These are phyloP conservation scores for Dipodomys stephensi DNA, from an alignment of 2,113 vertebrate genomes.

Conservation along the genomic window DNA sequence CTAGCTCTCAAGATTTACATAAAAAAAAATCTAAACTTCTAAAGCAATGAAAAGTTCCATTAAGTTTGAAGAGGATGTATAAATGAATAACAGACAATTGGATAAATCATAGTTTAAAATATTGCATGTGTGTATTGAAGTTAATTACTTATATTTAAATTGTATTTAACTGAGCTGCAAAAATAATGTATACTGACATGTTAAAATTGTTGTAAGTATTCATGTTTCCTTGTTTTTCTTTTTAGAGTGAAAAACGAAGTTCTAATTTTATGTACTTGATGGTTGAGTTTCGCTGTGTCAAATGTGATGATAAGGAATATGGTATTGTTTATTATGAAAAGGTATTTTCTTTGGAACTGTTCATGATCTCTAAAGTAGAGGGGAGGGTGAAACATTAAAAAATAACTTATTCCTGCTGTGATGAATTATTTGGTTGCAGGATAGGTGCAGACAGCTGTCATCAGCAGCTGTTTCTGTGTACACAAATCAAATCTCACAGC, in stretches of 20 bases:
- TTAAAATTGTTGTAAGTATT: constrained; percentile 45
- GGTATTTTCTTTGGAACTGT: constrained; percentile 87
- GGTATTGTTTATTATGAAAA: constrained; percentile 99
- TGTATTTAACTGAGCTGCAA: not conserved
- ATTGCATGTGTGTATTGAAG: not conserved
- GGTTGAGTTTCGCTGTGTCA: constrained; percentile 98
- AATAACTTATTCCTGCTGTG: constrained; percentile 70
- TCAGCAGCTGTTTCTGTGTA: constrained; percentile 75
- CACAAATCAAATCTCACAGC: constrained; percentile 78
- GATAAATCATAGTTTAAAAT: not conserved
- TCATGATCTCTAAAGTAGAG: constrained; percentile 55
- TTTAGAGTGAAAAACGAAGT: constrained; percentile 97
- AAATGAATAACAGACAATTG: not conserved
- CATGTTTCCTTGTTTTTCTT: constrained; percentile 39
- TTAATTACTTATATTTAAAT: not conserved
- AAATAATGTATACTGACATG: not conserved
- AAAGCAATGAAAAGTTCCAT: not conserved
- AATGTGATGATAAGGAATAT: constrained; percentile 95
- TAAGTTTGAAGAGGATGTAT: not conserved
- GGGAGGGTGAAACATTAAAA: constrained; percentile 62
- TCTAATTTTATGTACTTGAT: constrained; percentile 99
- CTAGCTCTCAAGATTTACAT: no score
- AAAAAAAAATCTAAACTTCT: not conserved
- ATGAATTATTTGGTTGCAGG: constrained; percentile 72
- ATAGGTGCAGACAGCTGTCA: constrained; percentile 79